Evolutionary conservation across 2,888 invertebrate species (phyloP), one percentile per base, ranked within the genome.

Genomic region (Copidosoma aretas): DNA sequence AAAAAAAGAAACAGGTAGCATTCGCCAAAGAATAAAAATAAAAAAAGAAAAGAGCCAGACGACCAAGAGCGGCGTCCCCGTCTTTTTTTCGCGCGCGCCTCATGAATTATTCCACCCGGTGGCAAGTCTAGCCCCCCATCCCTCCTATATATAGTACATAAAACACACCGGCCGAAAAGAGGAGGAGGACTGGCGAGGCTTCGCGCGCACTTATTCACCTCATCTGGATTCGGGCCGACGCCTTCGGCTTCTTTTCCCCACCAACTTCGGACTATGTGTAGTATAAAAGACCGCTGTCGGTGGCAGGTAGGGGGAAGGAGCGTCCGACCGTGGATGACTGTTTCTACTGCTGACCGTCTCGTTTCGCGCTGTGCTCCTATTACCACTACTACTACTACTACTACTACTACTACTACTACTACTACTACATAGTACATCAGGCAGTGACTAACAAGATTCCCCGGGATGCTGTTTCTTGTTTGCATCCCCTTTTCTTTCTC

Each of bases 61-160:
- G 61, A 61, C 25, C 49, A 56, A 43, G 66, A n/a, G 39, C 15
- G 60, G 43, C 43, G 4, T 24, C 19, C 24, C 32, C n/a, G 41
- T 43, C 43, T 60, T 21, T 32, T n/a, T 46, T 49, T 54, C 54
- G 5, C 14, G 21, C 70, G 72, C 75, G 68, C 71, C 77, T 78
- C 78, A 78, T 78, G 78, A 78, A 78, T 78, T 79, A 78, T 79
- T 78, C 79, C 32, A 8, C 32, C 58, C 70, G 60, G 59, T 67
- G 74, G 72, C 71, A 74, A 70, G 71, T 60, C 70, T 69, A 64
- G 62, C 72, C 64, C 74, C 72, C 74, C 65, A 73, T 73, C 51
- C 41, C n/a, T n/a, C n/a, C n/a, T n/a, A n/a, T n/a, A n/a, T n/a
- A n/a, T n/a, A 32, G 32, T 32, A 64, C 64, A 49, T 58, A 68